These are phyloP conservation scores for Crocuta crocuta DNA, from an alignment of 2,113 vertebrate genomes.

Conservation along the genomic window DNA sequence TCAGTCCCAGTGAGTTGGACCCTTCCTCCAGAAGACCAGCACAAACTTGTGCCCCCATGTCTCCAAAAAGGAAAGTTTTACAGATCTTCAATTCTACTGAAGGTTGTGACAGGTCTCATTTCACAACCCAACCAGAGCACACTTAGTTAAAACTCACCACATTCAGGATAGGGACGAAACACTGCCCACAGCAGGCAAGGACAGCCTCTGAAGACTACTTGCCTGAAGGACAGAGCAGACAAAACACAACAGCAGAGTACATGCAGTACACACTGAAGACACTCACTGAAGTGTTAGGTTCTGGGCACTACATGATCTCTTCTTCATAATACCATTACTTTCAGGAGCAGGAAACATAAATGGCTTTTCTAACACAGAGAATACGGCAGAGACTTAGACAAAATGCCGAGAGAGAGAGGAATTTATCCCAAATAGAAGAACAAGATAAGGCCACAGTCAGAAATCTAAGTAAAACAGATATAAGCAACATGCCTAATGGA, in stretches of 20 bases:
- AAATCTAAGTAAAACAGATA: not conserved
- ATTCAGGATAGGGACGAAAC: not conserved
- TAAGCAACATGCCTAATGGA: not conserved
- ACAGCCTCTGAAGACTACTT: not conserved
- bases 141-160: not conserved
- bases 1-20: not conserved
- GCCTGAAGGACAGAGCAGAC: not conserved
- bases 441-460: not conserved
- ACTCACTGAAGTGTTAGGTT: not conserved
- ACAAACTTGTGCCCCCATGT: not conserved
- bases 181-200: not conserved
- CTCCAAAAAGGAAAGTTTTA: not conserved
- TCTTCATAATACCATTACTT: not conserved
- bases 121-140: not conserved
- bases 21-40: not conserved
- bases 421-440: not conserved
- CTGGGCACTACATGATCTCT: not conserved
- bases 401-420: not conserved
- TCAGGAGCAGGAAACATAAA: not conserved
- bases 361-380: not conserved
- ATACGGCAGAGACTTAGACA: not conserved
- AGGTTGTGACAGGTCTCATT: not conserved
- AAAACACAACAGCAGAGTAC: not conserved
- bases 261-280: not conserved
- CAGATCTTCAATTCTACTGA: not conserved